Evolutionary conservation across 2,888 invertebrate species (phyloP).

Genomic region (Itoplectis maculator): DNA sequence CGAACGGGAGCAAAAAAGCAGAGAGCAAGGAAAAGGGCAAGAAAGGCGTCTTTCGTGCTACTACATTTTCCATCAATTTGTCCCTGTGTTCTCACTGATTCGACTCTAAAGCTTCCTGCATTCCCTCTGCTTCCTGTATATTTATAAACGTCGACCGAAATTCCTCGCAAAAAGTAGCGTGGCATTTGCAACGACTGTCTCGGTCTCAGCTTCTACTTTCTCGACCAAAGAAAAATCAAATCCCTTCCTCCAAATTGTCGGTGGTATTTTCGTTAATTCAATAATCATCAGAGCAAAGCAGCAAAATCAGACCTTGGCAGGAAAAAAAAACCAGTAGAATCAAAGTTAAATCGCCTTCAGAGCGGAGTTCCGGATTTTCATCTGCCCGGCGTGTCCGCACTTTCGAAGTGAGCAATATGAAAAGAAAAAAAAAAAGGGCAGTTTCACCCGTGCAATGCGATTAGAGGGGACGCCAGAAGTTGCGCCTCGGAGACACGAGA

Average conservation of each 20-base stretch:
- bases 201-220: background rate
- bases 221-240: background rate
- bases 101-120: background rate
- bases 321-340: background rate
- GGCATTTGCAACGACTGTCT: background rate
- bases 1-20: conserved; percentile 41
- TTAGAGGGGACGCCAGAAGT: conserved; percentile 34
- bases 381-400: background rate
- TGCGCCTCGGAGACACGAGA: conserved; percentile 1
- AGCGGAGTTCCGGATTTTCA: background rate
- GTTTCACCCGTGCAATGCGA: conserved; percentile 44
- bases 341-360: background rate
- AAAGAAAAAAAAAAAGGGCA: background rate
- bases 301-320: no score
- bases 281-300: no score
- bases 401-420: conserved; percentile 24
- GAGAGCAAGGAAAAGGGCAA: conserved; percentile 1
- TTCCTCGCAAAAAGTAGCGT: background rate
- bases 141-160: background rate
- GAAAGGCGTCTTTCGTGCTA: conserved; percentile 18
- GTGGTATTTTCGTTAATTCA: no score
- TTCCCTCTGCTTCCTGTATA: background rate
- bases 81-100: conserved; percentile 17
- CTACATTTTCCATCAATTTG: conserved; percentile 53
- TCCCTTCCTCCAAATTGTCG: background rate